phyloP scores from a whole-genome alignment of 2,113 vertebrate species.

The Thomomys bottae region DNA sequence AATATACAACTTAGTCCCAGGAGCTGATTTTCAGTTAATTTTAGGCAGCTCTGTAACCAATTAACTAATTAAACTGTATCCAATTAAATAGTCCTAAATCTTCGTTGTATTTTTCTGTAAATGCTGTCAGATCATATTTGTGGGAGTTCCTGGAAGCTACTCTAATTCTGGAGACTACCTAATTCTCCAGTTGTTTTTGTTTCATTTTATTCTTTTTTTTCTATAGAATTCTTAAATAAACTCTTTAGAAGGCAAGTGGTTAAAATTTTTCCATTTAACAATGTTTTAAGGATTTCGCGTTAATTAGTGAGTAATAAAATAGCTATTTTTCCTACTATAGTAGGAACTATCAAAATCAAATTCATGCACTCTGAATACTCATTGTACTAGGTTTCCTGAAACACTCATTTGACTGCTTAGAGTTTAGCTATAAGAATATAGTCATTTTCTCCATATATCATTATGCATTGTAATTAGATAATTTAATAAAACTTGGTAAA shows the following conservation, averaged over 20 bases:
- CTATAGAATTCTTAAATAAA: background rate
- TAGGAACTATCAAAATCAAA: background rate
- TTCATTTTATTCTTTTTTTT: background rate
- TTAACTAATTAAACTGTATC: background rate
- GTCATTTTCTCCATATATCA: background rate
- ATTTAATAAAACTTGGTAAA: background rate
- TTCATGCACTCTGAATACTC: background rate
- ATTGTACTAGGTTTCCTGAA: background rate
- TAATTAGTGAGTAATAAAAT: constrained; percentile 17
- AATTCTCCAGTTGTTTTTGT: background rate
- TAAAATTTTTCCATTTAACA: background rate
- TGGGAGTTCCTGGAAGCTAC: too few species aligned
- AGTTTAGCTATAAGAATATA: background rate
- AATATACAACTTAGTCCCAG: background rate
- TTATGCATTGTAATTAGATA: background rate
- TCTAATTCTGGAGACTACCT: background rate
- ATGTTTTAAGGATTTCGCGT: background rate
- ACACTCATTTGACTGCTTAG: background rate
- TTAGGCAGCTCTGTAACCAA: background rate
- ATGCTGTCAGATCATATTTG: too few species aligned
- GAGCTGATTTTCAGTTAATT: background rate
- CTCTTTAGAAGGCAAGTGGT: too few species aligned
- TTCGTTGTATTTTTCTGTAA: background rate
- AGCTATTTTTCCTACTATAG: background rate
- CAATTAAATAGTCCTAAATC: too few species aligned